phyloP scores from a whole-genome alignment of 2,113 vertebrate genomes.

The Xyliphius kryptos region DNA sequence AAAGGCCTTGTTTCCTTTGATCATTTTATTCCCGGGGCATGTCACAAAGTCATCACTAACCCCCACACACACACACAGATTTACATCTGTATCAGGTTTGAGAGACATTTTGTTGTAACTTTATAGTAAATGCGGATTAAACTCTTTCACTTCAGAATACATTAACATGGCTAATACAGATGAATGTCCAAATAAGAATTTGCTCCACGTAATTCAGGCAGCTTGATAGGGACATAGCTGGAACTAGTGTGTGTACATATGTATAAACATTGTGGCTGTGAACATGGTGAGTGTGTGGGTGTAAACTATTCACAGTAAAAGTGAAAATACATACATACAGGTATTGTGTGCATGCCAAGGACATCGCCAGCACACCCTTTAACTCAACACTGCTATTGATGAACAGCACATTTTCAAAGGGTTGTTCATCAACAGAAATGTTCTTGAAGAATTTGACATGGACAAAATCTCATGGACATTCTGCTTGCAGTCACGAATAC shows the following conservation, averaged over 20 bases:
- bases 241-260: conserved; percentile 14
- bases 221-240: conserved; percentile 27
- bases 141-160: conserved; percentile 16
- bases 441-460: conserved; percentile 14
- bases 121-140: conserved; percentile 19
- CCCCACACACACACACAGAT: conserved; percentile 19
- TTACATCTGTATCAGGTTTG: conserved; percentile 7
- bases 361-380: conserved; percentile 26
- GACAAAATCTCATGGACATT: not conserved
- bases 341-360: conserved; percentile 35
- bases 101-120: conserved; percentile 23
- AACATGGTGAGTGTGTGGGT: conserved; percentile 27
- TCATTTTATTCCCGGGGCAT: conserved; percentile 45
- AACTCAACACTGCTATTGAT: conserved; percentile 7
- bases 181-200: conserved; percentile 18
- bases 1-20: conserved; percentile 46
- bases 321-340: conserved; percentile 28
- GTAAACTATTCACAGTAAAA: conserved; percentile 31
- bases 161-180: conserved; percentile 33
- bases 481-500: not conserved
- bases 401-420: not conserved
- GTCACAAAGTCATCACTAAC: conserved; percentile 26
- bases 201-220: conserved; percentile 13
- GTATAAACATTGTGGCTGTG: not conserved
- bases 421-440: conserved; percentile 21